Base-by-base conservation (phyloP, 2,888 invertebrate species). In the Bellardia pandia region DNA sequence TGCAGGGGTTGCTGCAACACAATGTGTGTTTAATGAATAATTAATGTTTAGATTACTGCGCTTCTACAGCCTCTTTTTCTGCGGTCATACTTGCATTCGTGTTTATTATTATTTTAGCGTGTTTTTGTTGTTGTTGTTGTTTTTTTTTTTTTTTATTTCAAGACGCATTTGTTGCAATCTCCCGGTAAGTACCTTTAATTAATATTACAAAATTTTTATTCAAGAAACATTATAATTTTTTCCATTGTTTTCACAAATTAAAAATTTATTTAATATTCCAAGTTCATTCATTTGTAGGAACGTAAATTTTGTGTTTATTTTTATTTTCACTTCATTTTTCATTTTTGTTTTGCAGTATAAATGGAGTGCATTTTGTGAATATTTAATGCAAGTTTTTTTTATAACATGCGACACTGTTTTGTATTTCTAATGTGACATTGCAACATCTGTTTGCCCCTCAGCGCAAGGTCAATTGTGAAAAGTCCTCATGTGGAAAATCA, bases 171-270 rank as follows among this genome's bases (percentile, higher is more conserved):
- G 74, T 58, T 58, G 53, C 75, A 84, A 84, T 86, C 80, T 83
- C 37, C 40, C 45, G 30, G 66, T 88, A 82, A 84, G 80, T 48
- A 84, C 89, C 90, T 91, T 91, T 91, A 90, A 91, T 91, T 92
- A 91, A 92, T 89, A 91, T 89, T 90, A 91, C 88, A 92, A 92
- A 91, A 68, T 11, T 66, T 83, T 91, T 91, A 91, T 91, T 91
- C 91, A 91, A 92, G 91, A 91, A 40, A 81, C 40, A 66, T 74
- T 37, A 9, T 74, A 88, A 89, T 90, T 90, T 90, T 89, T 92
- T 89, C 77, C 56, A 86, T 82, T 82, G 86, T 86, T 75, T 77
- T 80, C 5, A 66, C 33, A 37, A 72, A 76, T 69, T 42, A 14
- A 72, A 72, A 56, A 45, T 71, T 66, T 64, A 79, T 86, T 86